Evolutionary conservation across 2,113 vertebrate genomes (phyloP).

Genomic region (Cynocephalus volans): DNA sequence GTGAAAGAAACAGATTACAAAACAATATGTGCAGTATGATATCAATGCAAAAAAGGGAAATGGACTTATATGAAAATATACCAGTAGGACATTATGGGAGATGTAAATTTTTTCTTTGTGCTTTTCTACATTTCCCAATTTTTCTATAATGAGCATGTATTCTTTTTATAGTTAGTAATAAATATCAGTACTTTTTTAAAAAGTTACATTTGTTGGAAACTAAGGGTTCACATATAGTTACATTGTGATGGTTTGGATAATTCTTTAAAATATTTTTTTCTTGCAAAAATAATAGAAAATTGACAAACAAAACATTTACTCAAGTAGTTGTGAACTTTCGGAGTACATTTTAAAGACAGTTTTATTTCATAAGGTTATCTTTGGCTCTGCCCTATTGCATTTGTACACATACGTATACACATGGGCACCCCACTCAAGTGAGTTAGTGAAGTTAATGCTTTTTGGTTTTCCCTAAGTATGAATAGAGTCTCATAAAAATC

Average conservation of each 20-base stretch:
- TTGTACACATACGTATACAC: neutral
- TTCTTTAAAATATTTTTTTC: conserved; percentile 25
- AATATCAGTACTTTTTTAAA: neutral
- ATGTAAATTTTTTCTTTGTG: neutral
- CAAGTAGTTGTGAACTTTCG: conserved; percentile 13
- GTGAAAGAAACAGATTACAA: neutral
- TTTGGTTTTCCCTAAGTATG: neutral
- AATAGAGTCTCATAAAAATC: conserved; percentile 8
- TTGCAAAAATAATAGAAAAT: neutral
- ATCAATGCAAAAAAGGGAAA: neutral
- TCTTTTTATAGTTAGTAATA: conserved; percentile 55
- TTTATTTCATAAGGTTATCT: conserved; percentile 37
- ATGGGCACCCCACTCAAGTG: neutral
- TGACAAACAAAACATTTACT: neutral
- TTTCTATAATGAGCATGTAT: neutral
- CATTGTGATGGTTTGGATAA: neutral
- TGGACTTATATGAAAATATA: neutral
- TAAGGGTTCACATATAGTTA: conserved; percentile 13
- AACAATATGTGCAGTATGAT: neutral
- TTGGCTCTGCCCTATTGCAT: neutral
- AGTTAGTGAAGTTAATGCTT: neutral
- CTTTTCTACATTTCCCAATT: neutral
- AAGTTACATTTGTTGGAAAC: conserved; percentile 27
- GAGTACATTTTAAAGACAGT: neutral
- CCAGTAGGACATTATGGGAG: neutral